Base-by-base conservation (phyloP, 2,888 invertebrate genomes). In the Tinea trinotella region DNA sequence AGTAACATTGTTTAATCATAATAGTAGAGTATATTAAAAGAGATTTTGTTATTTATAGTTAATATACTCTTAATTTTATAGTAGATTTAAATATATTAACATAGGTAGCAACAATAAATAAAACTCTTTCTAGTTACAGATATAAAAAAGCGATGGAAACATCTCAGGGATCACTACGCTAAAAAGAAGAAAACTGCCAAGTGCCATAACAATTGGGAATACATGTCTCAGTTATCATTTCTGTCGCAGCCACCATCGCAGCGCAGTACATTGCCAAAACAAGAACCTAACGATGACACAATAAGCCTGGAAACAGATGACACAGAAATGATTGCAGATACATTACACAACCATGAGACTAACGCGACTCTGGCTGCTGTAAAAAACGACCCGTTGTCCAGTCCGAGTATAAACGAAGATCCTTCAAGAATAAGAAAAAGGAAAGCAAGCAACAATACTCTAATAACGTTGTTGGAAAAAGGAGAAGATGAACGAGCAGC, bases 71-170 rank as follows among this genome's bases (percentile, higher is more conserved):
- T n/a, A n/a, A n/a, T n/a, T n/a, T n/a, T n/a, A n/a, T n/a, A n/a
- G n/a, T n/a, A n/a, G n/a, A n/a, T n/a, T n/a, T n/a, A n/a, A n/a
- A n/a, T n/a, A n/a, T n/a, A n/a, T n/a, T n/a, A n/a, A n/a, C n/a
- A n/a, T n/a, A n/a, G n/a, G n/a, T 7, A 30, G 30, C 30, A 7
- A 6, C 6, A 36, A 6, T 36, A 36, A 36, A 10, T 36, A 3
- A 36, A 36, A 36, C 10, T 4, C 7, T 22, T 22, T 22, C 7
- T 22, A 46, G 46, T 46, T 46, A n/a, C 46, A 46, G 46, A 46
- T 46, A 5, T 46, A 10, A 46, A 46, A 17, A 46, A 46, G 10
- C 12, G 46, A 5, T 46, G 46, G 46, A 46, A 46, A 46, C 46
- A 46, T 46, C 10, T 46, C 4, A 46, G 46, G 10, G 46, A 46